Base-by-base conservation (phyloP, 2,113 vertebrate species). In the Atrichornis clamosus region DNA sequence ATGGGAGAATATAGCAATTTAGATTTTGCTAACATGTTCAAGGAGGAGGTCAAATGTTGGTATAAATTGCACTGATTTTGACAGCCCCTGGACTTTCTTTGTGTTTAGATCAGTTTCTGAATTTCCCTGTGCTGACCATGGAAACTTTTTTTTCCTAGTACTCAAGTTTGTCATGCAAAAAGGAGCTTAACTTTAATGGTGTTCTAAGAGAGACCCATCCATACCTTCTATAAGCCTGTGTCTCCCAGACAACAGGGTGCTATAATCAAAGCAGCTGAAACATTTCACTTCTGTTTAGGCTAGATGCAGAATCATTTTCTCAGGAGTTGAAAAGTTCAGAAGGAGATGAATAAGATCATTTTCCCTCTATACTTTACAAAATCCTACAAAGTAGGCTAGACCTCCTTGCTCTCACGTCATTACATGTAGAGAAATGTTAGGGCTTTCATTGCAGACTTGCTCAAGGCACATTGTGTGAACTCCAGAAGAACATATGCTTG, bases 341-440 rank as follows among this genome's bases (percentile, higher is more conserved):
- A 70, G 44, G 50, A 90, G 80, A 87, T 68, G 32, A 84, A 74
- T 81, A 86, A 93, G 83, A 82, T 95, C 14, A 50, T 93, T 95
- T 95, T 69, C 58, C 35, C 35, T 60, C 28, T 74, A 13, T 79
- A 55, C 41, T 93, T 93, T 21, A 89, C 55, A 59, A 92, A 93
- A 90, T 30, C 41, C 30, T 64, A 32, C 49, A 44, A 77, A 78
- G 58, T 37, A 88, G 32, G 32, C 46, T 65, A 42, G 75, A 59
- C 64, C 58, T 82, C 83, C 44, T 84, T 55, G 70, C 55, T 90
- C 86, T 83, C 72, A 5, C 56, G 47, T 87, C 65, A 47, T 91
- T 90, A 87, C 21, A 2, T 63, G 19, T 8, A 56, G 21, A 73
- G 49, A 76, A 93, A 74, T 62, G 63, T 93, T 89, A 81, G 53